Base-by-base conservation (phyloP, 2,888 invertebrate species). In the Pogonocherus hispidulus region DNA sequence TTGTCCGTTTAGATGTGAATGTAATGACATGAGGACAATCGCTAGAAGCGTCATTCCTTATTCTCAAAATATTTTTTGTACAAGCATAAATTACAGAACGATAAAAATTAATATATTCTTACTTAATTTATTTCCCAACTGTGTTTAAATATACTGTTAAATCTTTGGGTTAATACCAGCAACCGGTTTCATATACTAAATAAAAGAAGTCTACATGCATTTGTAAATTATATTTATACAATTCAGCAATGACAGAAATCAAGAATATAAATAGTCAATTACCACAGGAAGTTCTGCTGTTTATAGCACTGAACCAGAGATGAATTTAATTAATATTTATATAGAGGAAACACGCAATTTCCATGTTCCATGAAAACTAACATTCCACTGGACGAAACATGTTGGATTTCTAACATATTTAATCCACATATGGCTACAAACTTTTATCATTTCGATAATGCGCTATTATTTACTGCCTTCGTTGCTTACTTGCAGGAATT, bases 271-370 rank as follows among this genome's bases (percentile, higher is more conserved):
- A 69, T 55, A 47, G 37, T 60, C 69, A 71, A 69, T 69, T 69
- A 71, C 41, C 63, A 69, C 59, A 69, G 69, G 69, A 69, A 66
- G 67, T 69, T 62, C 54, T 63, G 47, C 63, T 69, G 68, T 71
- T 74, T 74, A 69, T 66, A 63, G 71, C 67, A 67, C 69, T 72
- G 71, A 74, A 57, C 67, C 51, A 52, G 66, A 54, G 52, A 60
- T 62, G 32, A 54, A 54, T 56, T 69, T 74, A 69, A 71, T 74
- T 67, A 74, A 74, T 72, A 74, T 71, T 74, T 69, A 72, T 67
- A 55, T 37, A 32, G 22, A 27, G 46, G 65, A 52, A 71, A 65
- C 72, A 74, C 62, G 71, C 72, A 59, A 72, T 69, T 14, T 27
- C 23, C 57, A 57, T 57, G 27, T n/a, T 44, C 35, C 62, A 20